Evolutionary conservation across 2,888 invertebrate genomes (phyloP).

Genomic region (Epicampocera succincta): DNA sequence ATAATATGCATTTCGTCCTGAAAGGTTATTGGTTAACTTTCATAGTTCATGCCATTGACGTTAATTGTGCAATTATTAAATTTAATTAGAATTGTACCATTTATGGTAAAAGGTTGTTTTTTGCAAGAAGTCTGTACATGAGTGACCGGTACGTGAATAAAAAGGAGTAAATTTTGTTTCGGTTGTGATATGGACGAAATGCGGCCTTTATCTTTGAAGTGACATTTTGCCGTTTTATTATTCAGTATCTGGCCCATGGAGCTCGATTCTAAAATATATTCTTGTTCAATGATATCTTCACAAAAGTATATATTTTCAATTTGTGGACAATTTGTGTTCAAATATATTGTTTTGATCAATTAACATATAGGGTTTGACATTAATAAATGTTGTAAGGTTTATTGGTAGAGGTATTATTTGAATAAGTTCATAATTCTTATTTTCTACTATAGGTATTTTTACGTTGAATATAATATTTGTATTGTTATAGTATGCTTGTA

Average conservation of each 20-base stretch:
- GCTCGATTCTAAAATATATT: too few species aligned
- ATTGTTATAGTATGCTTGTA: slow-evolving; percentile 3
- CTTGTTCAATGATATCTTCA: too few species aligned
- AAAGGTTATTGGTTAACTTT: background rate
- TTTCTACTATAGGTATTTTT: slow-evolving; percentile 48
- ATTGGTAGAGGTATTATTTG: slow-evolving; percentile 56
- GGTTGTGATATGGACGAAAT: too few species aligned
- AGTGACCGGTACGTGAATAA: background rate
- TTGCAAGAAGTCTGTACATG: background rate
- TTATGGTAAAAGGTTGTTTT: background rate
- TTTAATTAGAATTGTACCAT: slow-evolving; percentile 11
- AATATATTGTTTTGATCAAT: too few species aligned
- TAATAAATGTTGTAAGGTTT: slow-evolving; percentile 47
- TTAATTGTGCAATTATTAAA: slow-evolving; percentile 25
- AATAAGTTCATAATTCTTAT: slow-evolving; percentile 44
- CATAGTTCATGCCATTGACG: background rate
- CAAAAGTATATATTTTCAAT: too few species aligned
- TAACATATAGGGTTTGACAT: slow-evolving; percentile 34
- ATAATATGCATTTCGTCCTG: slow-evolving; percentile 3
- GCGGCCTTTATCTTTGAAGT: too few species aligned
- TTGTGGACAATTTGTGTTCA: slow-evolving; percentile 7
- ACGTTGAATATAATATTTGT: slow-evolving; percentile 29
- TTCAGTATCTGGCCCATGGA: too few species aligned
- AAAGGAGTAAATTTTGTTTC: too few species aligned
- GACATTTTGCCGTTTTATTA: too few species aligned